phyloP scores from a whole-genome alignment of 2,797 vertebrate genomes.

The Stomatorhinus walkeri region DNA sequence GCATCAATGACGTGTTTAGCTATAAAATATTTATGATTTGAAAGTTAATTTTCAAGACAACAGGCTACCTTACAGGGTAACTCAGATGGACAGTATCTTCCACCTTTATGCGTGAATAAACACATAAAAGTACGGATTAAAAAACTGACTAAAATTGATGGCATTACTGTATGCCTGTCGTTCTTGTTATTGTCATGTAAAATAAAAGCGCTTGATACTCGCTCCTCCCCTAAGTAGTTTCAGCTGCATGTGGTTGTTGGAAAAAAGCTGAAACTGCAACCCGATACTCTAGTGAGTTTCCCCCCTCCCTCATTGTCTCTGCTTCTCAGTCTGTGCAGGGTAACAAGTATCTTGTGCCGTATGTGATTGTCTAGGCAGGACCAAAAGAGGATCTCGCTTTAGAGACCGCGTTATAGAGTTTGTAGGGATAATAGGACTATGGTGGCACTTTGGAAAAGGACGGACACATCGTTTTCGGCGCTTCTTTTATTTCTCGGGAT shows the following conservation, averaged over 20 bases:
- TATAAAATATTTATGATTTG: background rate
- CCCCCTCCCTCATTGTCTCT: background rate
- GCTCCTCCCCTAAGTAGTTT: conserved; percentile 40
- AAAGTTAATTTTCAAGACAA: background rate
- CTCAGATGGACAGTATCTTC: background rate
- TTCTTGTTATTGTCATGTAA: conserved; percentile 4
- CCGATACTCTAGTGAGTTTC: conserved; percentile 24
- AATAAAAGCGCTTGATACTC: background rate
- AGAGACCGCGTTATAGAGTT: background rate
- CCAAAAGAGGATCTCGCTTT: background rate
- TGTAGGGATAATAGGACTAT: background rate
- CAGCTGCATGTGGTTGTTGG: conserved; percentile 28
- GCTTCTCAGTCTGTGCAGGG: background rate
- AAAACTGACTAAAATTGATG: background rate
- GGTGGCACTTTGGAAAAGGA: background rate
- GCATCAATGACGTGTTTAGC: background rate
- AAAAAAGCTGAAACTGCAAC: conserved; percentile 28
- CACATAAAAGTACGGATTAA: background rate
- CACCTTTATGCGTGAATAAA: background rate
- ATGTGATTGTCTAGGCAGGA: conserved; percentile 22
- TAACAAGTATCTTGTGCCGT: conserved; percentile 17
- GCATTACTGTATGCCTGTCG: background rate
- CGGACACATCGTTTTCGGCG: background rate
- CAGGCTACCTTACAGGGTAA: background rate
- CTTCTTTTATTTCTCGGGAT: conserved; percentile 5